Evolutionary conservation across 2,113 vertebrate genomes (phyloP), one percentile per base, ranked within the genome.

Genomic region (Tupaia chinensis): DNA sequence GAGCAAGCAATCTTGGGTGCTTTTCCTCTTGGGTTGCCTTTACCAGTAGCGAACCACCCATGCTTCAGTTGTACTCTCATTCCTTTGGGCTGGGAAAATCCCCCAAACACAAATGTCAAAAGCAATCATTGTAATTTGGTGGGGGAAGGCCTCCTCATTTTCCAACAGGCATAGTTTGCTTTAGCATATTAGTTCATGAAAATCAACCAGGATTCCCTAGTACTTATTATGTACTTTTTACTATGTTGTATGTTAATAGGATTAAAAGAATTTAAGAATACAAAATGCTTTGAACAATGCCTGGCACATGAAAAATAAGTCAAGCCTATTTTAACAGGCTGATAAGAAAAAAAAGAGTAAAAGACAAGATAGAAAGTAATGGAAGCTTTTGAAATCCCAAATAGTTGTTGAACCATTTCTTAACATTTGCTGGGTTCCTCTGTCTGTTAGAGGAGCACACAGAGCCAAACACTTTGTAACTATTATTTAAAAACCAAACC

Each of bases 1-100:
- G 9, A 17, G 16, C 61, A 7, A 9, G 16, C 9, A 2, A 11
- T 53, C 12, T 25, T 22, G 34, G 11, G 23, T 32, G 61, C 0
- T 76, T 7, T 87, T 74, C 54, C 17, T 89, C 69, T 81, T 63
- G 53, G 69, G 11, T 2, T 27, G 5, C 9, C 13, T 68, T 27
- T 14, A 68, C 58, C 8, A 68, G 19, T 6, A 9, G 8, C 72
- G 13, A 29, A 17, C 15, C 3, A 44, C 9, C 7, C 3, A 0
- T 4, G 15, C 1, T 56, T 61, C 63, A 69, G 88, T 15, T 76
- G 56, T 44, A 73, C 25, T 74, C 27, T 89, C 4, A 9, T 74
- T 89, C 60, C 1, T 82, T 65, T 56, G 6, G 65, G 25, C 25
- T 65, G 14, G 27, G 60, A 34, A 89, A 74, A 19, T 66, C 5